Evolutionary conservation across 1,140 invertebrate species (phyloP), one percentile per base, ranked within the genome.

Genomic region (Drosophila hydei): DNA sequence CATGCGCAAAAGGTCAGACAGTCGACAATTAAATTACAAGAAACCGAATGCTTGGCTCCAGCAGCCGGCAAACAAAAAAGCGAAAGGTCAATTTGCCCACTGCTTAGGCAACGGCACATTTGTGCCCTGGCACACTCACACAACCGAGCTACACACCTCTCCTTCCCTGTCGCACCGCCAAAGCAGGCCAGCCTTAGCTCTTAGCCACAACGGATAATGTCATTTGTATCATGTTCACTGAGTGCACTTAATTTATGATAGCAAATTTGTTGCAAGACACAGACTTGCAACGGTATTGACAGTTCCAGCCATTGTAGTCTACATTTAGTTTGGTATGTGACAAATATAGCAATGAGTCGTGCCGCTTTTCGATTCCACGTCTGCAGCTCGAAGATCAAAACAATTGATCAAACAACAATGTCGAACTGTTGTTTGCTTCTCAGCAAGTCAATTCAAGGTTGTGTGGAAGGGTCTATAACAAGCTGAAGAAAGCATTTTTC

Each of bases 21-120:
- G 47, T 64, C 83, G 55, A 69, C 83, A 88, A 88, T 88, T 88
- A 79, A 88, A 88, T 88, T 88, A 67, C 62, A 67, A 47, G 38
- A 87, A 84, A 60, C 27, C 43, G 54, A 88, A 64, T 75, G 65
- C 59, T 74, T 64, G 61, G 40, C 58, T 74, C 36, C 40, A 67
- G 50, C 63, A 75, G 52, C 60, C 68, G 68, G 67, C 71, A 55
- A 64, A 80, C 79, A 33, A 2, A 33, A 80, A 71, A 87, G 64
- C 77, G 48, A 88, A 88, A 88, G 83, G 83, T 88, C 83, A 88
- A 76, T 40, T 25, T 58, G 61, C 60, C 55, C 65, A 42, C 42
- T 59, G 55, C 45, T 64, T 56, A 33, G 38, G 48, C 33, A 45
- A 65, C 65, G 62, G 45, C 73, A 73, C 68, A 75, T 84, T 84